Percentiles rank a stretch among this genome's conserved stretches.
phyloP scores from a whole-genome alignment of 2,113 vertebrate species.

The Clarias macrocephalus region DNA sequence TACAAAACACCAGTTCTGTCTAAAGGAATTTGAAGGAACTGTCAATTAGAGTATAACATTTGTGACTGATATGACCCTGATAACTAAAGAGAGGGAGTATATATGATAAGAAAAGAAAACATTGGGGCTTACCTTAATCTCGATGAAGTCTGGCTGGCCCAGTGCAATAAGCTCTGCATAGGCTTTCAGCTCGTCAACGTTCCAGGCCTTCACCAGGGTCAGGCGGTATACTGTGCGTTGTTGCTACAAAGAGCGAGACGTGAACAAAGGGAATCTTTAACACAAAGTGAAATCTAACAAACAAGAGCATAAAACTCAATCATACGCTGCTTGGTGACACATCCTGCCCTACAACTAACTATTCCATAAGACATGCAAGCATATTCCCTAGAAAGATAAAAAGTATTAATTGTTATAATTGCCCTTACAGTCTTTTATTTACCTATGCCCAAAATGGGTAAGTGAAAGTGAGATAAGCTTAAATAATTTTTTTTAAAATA shows the following conservation, averaged over 20 bases:
- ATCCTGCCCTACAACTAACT: neutral
- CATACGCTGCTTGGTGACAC: neutral
- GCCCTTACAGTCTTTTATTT: conserved; percentile 3
- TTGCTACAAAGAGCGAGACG: conserved; percentile 68
- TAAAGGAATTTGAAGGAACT: neutral
- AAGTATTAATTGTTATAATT: neutral
- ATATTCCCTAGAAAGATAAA: neutral
- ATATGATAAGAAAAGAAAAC: neutral
- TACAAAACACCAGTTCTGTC: neutral
- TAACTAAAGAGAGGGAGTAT: neutral
- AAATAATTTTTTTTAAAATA: conserved; percentile 4
- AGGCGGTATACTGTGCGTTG: conserved; percentile 91
- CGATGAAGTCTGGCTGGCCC: conserved; percentile 90
- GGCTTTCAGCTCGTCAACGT: conserved; percentile 88
- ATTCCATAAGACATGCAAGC: neutral
- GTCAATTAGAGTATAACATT: neutral
- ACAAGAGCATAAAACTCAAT: neutral
- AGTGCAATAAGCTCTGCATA: conserved; percentile 86
- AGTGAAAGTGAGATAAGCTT: conserved; percentile 14
- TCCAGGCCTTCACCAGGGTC: conserved; percentile 95
- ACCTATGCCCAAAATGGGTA: conserved; percentile 13
- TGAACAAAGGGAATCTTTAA: neutral
- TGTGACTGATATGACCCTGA: neutral
- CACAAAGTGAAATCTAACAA: neutral
- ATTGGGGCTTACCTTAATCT: conserved; percentile 85